These are phyloP conservation scores for Notiomystis cincta DNA, from an alignment of 2,113 vertebrate species.

Conservation along the genomic window DNA sequence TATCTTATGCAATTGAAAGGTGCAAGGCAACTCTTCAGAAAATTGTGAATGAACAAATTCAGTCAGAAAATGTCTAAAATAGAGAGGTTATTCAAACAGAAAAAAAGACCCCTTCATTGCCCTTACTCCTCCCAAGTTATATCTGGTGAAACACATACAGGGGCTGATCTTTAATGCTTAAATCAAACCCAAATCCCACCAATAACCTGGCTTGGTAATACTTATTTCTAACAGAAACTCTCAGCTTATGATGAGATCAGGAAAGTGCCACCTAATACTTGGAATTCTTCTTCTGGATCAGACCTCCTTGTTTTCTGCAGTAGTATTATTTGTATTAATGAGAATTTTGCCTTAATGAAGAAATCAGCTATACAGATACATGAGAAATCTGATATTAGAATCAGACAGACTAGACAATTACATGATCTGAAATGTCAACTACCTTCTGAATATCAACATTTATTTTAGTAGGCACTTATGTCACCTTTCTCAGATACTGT, in stretches of 20 bases:
- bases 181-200: neutral
- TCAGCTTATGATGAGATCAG: neutral
- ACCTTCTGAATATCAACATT: neutral
- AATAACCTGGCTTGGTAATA: neutral
- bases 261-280: neutral
- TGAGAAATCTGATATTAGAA: neutral
- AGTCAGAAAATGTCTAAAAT: neutral
- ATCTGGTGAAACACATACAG: neutral
- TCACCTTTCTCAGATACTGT: neutral
- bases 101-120: neutral
- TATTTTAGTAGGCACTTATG: neutral
- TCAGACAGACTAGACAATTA: neutral
- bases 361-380: neutral
- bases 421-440: neutral
- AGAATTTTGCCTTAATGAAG: neutral
- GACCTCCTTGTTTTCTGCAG: neutral
- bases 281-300: neutral
- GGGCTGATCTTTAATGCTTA: neutral
- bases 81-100: neutral
- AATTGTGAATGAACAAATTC: neutral
- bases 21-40: neutral
- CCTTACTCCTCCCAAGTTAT: neutral
- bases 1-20: neutral
- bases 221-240: neutral
- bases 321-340: neutral